Base-by-base conservation (phyloP, 2,797 vertebrate species). In the Malacoctenus gilli region DNA sequence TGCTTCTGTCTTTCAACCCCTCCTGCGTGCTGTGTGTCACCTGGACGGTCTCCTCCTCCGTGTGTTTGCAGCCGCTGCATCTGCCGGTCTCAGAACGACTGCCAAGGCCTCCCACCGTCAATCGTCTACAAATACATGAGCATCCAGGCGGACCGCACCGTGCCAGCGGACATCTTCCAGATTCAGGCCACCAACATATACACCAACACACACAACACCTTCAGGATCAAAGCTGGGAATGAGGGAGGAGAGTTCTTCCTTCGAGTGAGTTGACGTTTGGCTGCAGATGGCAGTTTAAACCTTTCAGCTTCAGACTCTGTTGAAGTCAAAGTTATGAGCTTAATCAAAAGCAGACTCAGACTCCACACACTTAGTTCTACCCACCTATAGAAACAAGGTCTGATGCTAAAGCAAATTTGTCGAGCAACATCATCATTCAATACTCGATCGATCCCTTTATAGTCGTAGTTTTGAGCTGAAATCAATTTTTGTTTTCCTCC, bases 81-180 rank as follows among this genome's bases (percentile, higher is more conserved):
- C 64, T 98, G 96, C 80, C 91, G 92, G 0, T 93, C 94, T 25
- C 84, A 64, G 21, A 34, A 62, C 0, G 88, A 94, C 25, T 98
- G 96, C 77, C 92, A 94, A 50, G 84, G 83, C 42, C 73, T 92
- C 30, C 78, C 91, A 0, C 90, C 96, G 14, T 97, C 95, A 4
- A 94, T 98, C 16, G 93, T 98, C 68, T 94, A 96, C 90, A 98
- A 96, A 66, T 98, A 98, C 80, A 99, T 99, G 96, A 99, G 93
- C 87, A 94, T 99, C 86, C 93, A 94, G 46, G 95, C 95, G 0
- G 96, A 98, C 23, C 89, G 96, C 22, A 54, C 81, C 0, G 89
- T 95, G 47, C 96, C 96, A 7, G 94, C 96, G 0, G 96, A 99
- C 63, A 93, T 99, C 87, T 99, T 98, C 89, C 97, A 98, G 88